These are phyloP conservation scores for Podargus strigoides DNA, from an alignment of 2,797 vertebrate species.

Conservation along the genomic window DNA sequence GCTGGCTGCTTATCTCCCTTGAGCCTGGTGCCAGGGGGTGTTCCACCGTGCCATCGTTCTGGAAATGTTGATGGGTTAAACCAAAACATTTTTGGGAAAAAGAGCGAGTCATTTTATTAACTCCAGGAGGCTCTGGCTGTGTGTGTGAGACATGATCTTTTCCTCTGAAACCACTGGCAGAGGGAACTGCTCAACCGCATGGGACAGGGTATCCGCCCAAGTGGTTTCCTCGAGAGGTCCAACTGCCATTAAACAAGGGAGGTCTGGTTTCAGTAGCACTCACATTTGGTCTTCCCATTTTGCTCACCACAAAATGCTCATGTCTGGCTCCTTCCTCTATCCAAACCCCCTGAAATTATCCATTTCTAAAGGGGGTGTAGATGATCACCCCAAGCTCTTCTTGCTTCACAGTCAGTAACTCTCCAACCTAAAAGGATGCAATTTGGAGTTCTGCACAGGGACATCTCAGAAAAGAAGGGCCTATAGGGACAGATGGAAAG, in stretches of 20 bases:
- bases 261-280: conserved; percentile 38
- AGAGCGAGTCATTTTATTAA: not conserved
- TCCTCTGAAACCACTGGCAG: conserved; percentile 25
- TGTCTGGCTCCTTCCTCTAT: not conserved
- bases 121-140: not conserved
- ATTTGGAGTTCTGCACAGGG: not conserved
- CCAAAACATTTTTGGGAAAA: not conserved
- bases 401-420: not conserved
- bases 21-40: not conserved
- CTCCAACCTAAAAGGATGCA: not conserved
- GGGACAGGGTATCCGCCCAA: not conserved
- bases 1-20: not conserved
- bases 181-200: not conserved
- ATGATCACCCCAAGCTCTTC: not conserved
- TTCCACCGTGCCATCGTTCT: rapidly evolving
- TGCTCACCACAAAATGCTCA: not conserved
- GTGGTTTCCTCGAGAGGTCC: conserved; percentile 47
- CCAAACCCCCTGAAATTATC: not conserved
- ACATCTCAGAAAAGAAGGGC: not conserved
- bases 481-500: not conserved
- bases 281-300: not conserved
- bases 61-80: not conserved
- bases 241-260: not conserved
- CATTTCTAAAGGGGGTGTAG: not conserved
- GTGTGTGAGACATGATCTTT: not conserved